Percentiles rank a stretch among this genome's conserved stretches.
phyloP scores from a whole-genome alignment of 2,888 invertebrate genomes.

The Latrodectus hesperus region DNA sequence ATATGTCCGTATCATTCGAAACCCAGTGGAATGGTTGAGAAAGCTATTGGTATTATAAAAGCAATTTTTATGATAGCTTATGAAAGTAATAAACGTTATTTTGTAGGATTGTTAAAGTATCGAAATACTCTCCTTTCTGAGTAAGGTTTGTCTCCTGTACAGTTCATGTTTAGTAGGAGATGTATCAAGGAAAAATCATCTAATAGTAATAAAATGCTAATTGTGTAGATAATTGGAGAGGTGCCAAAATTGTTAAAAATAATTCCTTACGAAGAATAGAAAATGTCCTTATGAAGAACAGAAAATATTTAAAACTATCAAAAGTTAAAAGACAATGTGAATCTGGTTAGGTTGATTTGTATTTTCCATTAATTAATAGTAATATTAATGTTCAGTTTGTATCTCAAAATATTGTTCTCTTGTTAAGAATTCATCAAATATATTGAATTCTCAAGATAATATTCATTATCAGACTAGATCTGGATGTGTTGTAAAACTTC shows the following conservation, averaged over 20 bases:
- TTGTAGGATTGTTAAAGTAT: slow-evolving; percentile 12
- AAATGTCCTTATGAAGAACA: too few species aligned
- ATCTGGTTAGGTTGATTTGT: too few species aligned
- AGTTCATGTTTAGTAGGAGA: slow-evolving; percentile 11
- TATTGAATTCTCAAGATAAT: neutral
- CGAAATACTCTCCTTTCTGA: slow-evolving; percentile 7
- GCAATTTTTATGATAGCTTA: neutral
- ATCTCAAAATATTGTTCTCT: neutral
- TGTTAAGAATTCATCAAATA: neutral
- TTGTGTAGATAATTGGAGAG: neutral
- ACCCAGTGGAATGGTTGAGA: slow-evolving; percentile 5
- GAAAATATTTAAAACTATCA: neutral
- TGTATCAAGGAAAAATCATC: neutral
- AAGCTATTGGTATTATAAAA: slow-evolving; percentile 10
- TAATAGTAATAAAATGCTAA: neutral
- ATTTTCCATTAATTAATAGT: too few species aligned
- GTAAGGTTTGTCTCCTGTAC: neutral
- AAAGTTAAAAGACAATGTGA: neutral
- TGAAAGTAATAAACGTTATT: neutral
- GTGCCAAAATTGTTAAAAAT: neutral
- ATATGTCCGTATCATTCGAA: neutral
- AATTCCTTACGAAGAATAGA: neutral
- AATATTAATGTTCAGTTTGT: neutral
- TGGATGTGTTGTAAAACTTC: neutral
- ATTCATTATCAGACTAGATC: neutral